Evolutionary conservation across 2,888 invertebrate genomes (phyloP).

Genomic region (Sialis fuliginosa): DNA sequence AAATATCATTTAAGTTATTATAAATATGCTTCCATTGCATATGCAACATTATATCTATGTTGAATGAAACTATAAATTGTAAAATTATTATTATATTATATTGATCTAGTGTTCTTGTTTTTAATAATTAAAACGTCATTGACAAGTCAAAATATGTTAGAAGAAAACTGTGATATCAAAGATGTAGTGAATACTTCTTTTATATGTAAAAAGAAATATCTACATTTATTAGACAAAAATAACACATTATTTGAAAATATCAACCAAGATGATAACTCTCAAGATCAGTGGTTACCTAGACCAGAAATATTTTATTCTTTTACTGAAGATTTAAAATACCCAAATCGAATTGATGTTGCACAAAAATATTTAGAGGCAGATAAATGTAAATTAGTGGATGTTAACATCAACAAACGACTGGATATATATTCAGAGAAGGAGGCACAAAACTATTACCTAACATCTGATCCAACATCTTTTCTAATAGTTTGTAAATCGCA

Average conservation of each 20-base stretch:
- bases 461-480: slow-evolving; percentile 34
- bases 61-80: too few relatives aligned
- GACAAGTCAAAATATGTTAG: too few relatives aligned
- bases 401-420: not conserved
- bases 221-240: not conserved
- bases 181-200: too few relatives aligned
- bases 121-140: too few relatives aligned
- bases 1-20: too few relatives aligned
- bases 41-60: too few relatives aligned
- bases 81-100: too few relatives aligned
- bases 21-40: too few relatives aligned
- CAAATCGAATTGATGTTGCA: slow-evolving; percentile 14
- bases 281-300: slow-evolving; percentile 19
- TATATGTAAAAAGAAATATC: not conserved
- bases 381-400: too few relatives aligned
- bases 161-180: too few relatives aligned
- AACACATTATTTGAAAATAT: not conserved
- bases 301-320: slow-evolving; percentile 26
- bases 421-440: slow-evolving; percentile 33
- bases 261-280: not conserved
- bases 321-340: slow-evolving; percentile 25
- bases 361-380: not conserved
- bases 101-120: too few relatives aligned
- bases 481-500: slow-evolving; percentile 41
- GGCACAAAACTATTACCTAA: slow-evolving; percentile 30